Evolutionary conservation across 2,888 invertebrate genomes (phyloP).

Genomic region (Agrochola circellaris): DNA sequence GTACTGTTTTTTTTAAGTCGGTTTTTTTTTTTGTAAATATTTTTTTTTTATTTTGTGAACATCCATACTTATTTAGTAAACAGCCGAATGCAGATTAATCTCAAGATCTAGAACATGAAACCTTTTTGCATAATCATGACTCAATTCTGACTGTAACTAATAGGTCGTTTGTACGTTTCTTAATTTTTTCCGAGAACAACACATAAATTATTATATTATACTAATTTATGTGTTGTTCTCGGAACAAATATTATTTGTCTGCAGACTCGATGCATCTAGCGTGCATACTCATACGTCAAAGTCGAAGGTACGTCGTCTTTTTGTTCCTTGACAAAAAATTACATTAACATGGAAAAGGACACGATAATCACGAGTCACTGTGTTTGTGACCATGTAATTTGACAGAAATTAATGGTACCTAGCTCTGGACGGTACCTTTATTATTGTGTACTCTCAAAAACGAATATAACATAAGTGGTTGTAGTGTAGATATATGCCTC

Average conservation of each 20-base stretch:
- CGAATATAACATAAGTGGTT: slow-evolving; percentile 19
- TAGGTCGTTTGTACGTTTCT: slow-evolving; percentile 32
- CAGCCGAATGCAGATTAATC: slow-evolving; percentile 14
- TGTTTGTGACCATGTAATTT: slow-evolving; percentile 74
- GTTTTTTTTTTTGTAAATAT: no score
- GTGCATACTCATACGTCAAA: slow-evolving; percentile 53
- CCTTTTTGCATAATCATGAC: slow-evolving; percentile 50
- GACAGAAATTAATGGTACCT: slow-evolving; percentile 78
- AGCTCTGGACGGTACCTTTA: slow-evolving; percentile 52
- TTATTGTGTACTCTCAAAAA: slow-evolving; percentile 40
- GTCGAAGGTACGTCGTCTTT: slow-evolving; percentile 37
- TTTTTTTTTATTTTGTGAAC: no score
- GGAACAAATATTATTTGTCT: no score
- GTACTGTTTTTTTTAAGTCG: no score
- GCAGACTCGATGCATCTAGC: slow-evolving; percentile 57
- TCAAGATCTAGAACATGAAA: slow-evolving; percentile 17
- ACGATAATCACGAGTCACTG: slow-evolving; percentile 71
- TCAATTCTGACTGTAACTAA: slow-evolving; percentile 42
- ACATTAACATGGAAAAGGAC: slow-evolving; percentile 79
- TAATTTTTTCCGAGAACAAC: slow-evolving; percentile 55
- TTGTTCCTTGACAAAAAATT: slow-evolving; percentile 78
- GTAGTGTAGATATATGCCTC: not conserved
- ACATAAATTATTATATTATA: slow-evolving; percentile 61
- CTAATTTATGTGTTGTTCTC: no score
- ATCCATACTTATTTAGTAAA: no score